These are phyloP conservation scores for Plebejus anna DNA, from an alignment of 2,888 invertebrate species.

Conservation along the genomic window DNA sequence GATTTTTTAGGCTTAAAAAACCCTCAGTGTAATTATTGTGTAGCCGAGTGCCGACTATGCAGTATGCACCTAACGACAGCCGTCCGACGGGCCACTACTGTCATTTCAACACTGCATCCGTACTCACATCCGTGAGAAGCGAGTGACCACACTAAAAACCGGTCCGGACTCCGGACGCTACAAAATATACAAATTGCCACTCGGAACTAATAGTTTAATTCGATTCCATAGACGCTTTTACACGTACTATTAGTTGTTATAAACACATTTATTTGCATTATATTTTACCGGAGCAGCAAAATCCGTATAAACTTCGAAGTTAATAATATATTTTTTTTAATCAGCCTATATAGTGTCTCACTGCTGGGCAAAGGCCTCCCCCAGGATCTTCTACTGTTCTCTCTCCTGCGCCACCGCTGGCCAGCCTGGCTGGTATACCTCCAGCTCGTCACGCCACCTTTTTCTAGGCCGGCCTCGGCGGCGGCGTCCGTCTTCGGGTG, in stretches of 20 bases:
- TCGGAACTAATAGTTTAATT: constrained; percentile 26
- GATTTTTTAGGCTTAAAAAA: too few species aligned
- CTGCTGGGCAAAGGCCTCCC: too few species aligned
- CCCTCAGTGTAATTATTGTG: background rate
- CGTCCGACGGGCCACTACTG: background rate
- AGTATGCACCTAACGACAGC: background rate
- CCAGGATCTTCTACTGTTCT: too few species aligned
- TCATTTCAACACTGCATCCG: constrained; percentile 9
- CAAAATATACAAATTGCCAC: constrained; percentile 17
- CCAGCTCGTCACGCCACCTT: too few species aligned
- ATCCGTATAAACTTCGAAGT: background rate
- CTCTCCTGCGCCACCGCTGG: too few species aligned
- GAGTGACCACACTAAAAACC: background rate
- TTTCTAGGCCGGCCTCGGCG: too few species aligned
- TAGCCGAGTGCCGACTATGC: background rate
- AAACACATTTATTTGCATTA: background rate
- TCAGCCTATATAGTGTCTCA: too few species aligned
- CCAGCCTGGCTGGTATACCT: too few species aligned
- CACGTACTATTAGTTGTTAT: background rate
- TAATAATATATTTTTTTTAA: background rate
- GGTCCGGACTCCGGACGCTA: constrained; percentile 18
- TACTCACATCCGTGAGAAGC: constrained; percentile 21
- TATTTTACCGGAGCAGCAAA: background rate
- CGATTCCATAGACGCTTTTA: constrained; percentile 16
- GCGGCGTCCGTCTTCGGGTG: too few species aligned